Percentiles rank a stretch among this genome's conserved stretches.
Evolutionary conservation across 1,140 invertebrate genomes (phyloP).

Genomic region (Araneus ventricosus): DNA sequence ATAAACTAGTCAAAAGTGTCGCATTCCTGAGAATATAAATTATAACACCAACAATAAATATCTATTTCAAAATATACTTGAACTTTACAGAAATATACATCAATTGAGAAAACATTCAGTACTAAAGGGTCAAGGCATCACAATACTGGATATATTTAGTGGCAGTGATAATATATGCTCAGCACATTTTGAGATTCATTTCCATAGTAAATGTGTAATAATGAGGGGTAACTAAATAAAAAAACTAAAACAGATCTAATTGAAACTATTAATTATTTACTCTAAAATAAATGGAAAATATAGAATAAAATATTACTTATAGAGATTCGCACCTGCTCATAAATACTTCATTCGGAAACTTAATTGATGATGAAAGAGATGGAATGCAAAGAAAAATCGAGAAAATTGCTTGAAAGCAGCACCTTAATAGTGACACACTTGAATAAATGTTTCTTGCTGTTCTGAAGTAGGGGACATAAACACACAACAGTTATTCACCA

Average conservation of each 20-base stretch:
- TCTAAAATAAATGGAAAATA: too few relatives aligned
- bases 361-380: background rate
- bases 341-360: background rate
- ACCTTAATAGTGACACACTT: conserved; percentile 33
- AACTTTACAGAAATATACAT: background rate
- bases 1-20: background rate
- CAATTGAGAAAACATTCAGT: background rate
- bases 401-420: conserved; percentile 29
- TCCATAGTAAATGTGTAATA: background rate
- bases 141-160: background rate
- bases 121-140: background rate
- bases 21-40: background rate
- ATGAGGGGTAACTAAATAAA: background rate
- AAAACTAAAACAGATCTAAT: background rate
- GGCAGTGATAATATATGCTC: conserved; percentile 16
- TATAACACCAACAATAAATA: background rate
- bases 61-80: background rate
- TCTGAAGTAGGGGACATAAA: background rate
- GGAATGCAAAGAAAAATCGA: background rate
- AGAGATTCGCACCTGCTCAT: background rate
- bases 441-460: conserved; percentile 9
- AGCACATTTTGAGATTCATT: conserved; percentile 1
- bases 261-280: background rate
- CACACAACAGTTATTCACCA: conserved; percentile 36
- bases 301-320: too few relatives aligned